A percentile compares a stretch with the other conserved stretches of the same genome.
These are phyloP conservation scores for Drosophila bocqueti DNA, from an alignment of 1,140 invertebrate genomes.

Conservation along the genomic window DNA sequence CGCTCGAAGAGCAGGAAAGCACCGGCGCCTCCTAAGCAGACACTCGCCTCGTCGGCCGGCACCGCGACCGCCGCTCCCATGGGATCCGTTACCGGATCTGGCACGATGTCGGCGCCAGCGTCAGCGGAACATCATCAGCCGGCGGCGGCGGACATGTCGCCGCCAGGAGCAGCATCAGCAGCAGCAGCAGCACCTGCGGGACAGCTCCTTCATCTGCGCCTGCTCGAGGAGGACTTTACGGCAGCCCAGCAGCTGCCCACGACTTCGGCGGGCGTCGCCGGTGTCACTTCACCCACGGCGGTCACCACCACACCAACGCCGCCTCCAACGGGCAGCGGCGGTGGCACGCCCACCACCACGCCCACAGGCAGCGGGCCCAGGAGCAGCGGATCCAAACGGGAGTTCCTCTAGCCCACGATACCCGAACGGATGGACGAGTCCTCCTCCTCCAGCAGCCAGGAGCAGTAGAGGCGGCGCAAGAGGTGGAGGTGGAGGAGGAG, in stretches of 20 bases:
- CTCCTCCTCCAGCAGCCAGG: slow-evolving; percentile 32
- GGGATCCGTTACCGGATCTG: slow-evolving; percentile 63
- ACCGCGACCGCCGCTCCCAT: slow-evolving; percentile 53
- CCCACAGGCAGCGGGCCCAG: slow-evolving; percentile 46
- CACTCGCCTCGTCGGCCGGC: slow-evolving; percentile 65
- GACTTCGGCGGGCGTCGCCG: slow-evolving; percentile 21
- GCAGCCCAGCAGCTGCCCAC: slow-evolving; percentile 50
- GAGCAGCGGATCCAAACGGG: slow-evolving; percentile 66
- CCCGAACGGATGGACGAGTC: slow-evolving; percentile 63
- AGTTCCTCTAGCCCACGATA: slow-evolving; percentile 84
- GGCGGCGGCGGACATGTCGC: slow-evolving; percentile 7
- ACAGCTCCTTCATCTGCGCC: slow-evolving; percentile 69
- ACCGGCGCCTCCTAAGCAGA: slow-evolving; percentile 87
- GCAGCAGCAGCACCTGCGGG: slow-evolving; percentile 14
- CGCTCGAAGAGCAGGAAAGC: slow-evolving; percentile 90
- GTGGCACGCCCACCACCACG: slow-evolving; percentile 52
- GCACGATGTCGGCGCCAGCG: slow-evolving; percentile 68
- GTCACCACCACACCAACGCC: slow-evolving; percentile 52
- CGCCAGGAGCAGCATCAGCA: slow-evolving; percentile 16
- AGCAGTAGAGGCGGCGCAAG: neutral
- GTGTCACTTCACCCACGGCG: slow-evolving; percentile 29
- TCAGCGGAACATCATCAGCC: slow-evolving; percentile 52
- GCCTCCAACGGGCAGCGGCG: slow-evolving; percentile 18
- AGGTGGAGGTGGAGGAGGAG: too few species aligned
- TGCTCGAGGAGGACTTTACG: slow-evolving; percentile 79